These are phyloP conservation scores for Nasonia giraulti DNA, from an alignment of 1,140 invertebrate genomes.

Conservation along the genomic window DNA sequence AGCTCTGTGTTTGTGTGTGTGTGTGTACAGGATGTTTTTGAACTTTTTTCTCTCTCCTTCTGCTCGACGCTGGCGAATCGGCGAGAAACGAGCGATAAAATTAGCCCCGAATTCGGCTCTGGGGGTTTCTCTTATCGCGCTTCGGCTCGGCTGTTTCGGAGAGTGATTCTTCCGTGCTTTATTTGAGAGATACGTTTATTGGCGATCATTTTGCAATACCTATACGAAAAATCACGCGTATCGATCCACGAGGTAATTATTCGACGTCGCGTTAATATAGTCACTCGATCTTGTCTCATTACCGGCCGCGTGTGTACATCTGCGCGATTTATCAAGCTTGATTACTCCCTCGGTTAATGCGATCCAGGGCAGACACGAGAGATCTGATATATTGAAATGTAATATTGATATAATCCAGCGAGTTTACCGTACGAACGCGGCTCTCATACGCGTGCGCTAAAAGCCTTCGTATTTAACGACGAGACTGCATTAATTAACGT, in stretches of 20 bases:
- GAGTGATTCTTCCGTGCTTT: neutral
- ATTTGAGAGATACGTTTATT: neutral
- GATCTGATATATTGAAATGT: conserved; percentile 40
- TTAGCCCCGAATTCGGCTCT: conserved; percentile 1
- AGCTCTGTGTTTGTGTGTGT: neutral
- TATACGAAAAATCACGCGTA: too few relatives aligned
- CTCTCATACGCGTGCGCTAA: neutral
- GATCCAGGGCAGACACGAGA: neutral
- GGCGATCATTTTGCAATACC: neutral
- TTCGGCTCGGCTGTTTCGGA: neutral
- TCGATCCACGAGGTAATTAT: too few relatives aligned
- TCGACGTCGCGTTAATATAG: too few relatives aligned
- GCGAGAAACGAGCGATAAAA: neutral
- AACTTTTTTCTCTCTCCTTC: neutral
- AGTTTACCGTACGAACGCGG: conserved; percentile 3
- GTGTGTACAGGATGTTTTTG: neutral
- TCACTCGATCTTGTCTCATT: conserved; percentile 1
- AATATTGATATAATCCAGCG: conserved; percentile 23
- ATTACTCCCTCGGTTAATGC: neutral
- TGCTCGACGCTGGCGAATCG: neutral
- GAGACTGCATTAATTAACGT: conserved; percentile 23
- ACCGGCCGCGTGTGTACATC: neutral
- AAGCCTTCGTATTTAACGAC: neutral
- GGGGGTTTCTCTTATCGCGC: neutral
- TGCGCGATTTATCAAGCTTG: neutral